Conservation (phyloP, 1,140 invertebrate genomes). For the Meloidogyne hapla region DNA sequence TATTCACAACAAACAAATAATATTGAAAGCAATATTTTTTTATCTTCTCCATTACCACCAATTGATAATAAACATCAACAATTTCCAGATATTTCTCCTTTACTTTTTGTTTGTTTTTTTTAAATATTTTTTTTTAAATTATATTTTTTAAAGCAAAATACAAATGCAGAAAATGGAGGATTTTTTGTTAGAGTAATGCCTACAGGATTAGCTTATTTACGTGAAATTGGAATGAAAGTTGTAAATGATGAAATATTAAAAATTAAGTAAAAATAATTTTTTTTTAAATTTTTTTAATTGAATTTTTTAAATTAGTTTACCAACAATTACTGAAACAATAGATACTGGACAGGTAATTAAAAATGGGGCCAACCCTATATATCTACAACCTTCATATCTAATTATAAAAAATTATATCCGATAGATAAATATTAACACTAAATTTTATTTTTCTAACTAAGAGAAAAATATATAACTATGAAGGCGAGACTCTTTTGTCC, state of each 20-base stretch:
- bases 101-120: conserved; percentile 41
- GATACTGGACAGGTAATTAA: conserved; percentile 57
- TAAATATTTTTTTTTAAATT: neutral
- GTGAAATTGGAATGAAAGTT: conserved; percentile 63
- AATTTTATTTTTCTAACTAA: too few relatives aligned
- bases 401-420: too few relatives aligned
- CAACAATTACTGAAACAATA: conserved; percentile 62
- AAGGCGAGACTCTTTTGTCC: too few relatives aligned
- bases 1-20: neutral
- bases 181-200: conserved; percentile 61
- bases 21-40: neutral
- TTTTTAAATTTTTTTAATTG: neutral
- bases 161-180: conserved; percentile 57
- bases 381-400: too few relatives aligned
- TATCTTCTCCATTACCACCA: neutral
- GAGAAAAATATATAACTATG: too few relatives aligned
- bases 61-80: neutral
- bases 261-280: conserved; percentile 33
- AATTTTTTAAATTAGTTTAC: conserved; percentile 34
- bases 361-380: too few relatives aligned
- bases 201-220: conserved; percentile 60
- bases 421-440: too few relatives aligned
- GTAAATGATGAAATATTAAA: conserved; percentile 63
- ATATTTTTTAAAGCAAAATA: conserved; percentile 55
- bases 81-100: conserved; percentile 40